phyloP scores from a whole-genome alignment of 2,113 vertebrate genomes.

The Odocoileus hemionus region DNA sequence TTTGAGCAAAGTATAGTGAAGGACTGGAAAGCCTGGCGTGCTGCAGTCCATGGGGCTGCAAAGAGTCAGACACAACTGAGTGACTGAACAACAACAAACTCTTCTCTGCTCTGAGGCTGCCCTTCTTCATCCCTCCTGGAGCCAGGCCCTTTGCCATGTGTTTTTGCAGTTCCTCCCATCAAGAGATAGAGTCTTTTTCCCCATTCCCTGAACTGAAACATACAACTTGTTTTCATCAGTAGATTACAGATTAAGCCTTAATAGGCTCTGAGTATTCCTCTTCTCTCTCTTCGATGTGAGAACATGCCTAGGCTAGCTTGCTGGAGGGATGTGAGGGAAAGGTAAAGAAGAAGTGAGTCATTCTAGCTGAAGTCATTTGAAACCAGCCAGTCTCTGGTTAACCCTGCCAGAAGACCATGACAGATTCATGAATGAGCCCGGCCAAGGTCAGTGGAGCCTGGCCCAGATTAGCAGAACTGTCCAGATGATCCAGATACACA shows the following conservation, averaged over 20 bases:
- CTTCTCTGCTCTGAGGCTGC: neutral
- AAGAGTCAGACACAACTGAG: neutral
- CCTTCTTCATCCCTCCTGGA: neutral
- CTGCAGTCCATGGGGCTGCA: neutral
- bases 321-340: neutral
- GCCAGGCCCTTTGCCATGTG: neutral
- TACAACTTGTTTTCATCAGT: neutral
- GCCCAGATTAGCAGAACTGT: neutral
- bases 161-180: neutral
- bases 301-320: neutral
- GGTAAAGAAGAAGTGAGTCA: neutral
- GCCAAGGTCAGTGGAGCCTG: neutral
- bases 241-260: neutral
- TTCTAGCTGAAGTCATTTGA: neutral
- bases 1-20: neutral
- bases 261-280: neutral
- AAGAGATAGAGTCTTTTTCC: neutral
- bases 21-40: neutral
- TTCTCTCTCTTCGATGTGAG: neutral
- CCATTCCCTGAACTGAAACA: neutral
- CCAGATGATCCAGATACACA: neutral
- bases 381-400: neutral
- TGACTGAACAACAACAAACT: neutral
- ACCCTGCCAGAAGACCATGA: neutral
- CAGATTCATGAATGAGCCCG: neutral